Evolutionary conservation across 1,140 invertebrate species (phyloP).

Genomic region (Sinella curviseta): DNA sequence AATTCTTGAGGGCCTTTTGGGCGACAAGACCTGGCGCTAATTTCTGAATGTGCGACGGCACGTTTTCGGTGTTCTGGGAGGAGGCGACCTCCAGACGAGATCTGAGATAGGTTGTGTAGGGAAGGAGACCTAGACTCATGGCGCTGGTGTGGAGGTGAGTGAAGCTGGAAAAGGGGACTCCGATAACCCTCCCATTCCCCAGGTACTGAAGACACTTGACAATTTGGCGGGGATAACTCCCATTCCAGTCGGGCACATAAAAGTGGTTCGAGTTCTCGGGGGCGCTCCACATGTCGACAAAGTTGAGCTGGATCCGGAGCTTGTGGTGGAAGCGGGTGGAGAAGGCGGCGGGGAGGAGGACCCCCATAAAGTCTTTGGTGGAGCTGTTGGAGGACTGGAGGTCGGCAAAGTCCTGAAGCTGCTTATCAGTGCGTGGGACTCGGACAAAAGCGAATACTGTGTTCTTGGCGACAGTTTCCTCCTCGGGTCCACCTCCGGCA

Average conservation of each 20-base stretch:
- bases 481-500: neutral
- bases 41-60: neutral
- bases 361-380: conserved; percentile 22
- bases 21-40: neutral
- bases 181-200: conserved; percentile 29
- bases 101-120: neutral
- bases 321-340: conserved; percentile 28
- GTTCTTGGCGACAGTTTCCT: neutral
- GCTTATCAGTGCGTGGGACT: conserved; percentile 31
- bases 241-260: conserved; percentile 11
- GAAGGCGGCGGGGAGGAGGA: conserved; percentile 32
- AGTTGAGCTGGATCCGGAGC: conserved; percentile 34
- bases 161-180: conserved; percentile 20
- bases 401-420: conserved; percentile 3
- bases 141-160: neutral
- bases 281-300: conserved; percentile 33
- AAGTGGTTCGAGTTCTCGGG: neutral
- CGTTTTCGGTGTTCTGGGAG: conserved; percentile 23
- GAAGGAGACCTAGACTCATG: neutral
- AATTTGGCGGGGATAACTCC: conserved; percentile 24
- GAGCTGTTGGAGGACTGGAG: conserved; percentile 1
- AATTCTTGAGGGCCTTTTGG: too few relatives aligned
- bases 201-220: conserved; percentile 36
- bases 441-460: conserved; percentile 14
- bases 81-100: neutral